Conservation (phyloP, 1,140 invertebrate species). For the Drosophila paulistorum region DNA sequence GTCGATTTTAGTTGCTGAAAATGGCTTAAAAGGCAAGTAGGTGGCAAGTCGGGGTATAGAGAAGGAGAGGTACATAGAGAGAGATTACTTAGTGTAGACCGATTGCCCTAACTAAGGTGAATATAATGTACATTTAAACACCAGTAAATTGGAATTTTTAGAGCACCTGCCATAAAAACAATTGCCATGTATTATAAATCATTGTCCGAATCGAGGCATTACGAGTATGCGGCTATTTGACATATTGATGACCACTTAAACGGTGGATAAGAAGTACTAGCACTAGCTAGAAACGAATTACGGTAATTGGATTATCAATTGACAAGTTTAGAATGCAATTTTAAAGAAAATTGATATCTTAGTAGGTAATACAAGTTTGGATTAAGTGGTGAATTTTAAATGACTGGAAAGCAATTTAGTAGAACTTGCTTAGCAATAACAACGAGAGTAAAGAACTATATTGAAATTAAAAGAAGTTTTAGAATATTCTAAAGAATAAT, state of each 20-base stretch:
- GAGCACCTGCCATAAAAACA: slow-evolving; percentile 72
- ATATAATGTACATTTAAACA: slow-evolving; percentile 79
- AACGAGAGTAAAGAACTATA: no score
- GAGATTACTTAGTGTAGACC: neutral
- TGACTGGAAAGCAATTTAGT: no score
- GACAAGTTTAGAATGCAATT: slow-evolving; percentile 1
- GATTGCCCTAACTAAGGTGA: slow-evolving; percentile 52
- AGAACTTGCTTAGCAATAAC: no score
- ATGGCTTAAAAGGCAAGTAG: slow-evolving; percentile 40
- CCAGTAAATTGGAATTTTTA: slow-evolving; percentile 74
- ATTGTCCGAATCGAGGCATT: slow-evolving; percentile 38
- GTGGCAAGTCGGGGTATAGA: slow-evolving; percentile 34
- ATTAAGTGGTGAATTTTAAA: no score
- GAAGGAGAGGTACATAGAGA: slow-evolving; percentile 13
- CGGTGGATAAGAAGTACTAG: neutral
- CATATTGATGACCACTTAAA: neutral
- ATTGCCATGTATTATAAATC: slow-evolving; percentile 43
- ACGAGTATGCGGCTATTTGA: slow-evolving; percentile 1
- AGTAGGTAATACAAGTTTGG: no score
- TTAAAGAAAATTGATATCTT: neutral
- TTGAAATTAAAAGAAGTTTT: no score
- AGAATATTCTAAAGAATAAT: no score
- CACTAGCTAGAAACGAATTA: neutral
- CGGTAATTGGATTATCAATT: neutral
- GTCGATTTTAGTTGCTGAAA: slow-evolving; percentile 51